Percentiles rank a stretch among this genome's conserved stretches.
Evolutionary conservation across 2,113 vertebrate genomes (phyloP).

Genomic region (Rhineura floridana): DNA sequence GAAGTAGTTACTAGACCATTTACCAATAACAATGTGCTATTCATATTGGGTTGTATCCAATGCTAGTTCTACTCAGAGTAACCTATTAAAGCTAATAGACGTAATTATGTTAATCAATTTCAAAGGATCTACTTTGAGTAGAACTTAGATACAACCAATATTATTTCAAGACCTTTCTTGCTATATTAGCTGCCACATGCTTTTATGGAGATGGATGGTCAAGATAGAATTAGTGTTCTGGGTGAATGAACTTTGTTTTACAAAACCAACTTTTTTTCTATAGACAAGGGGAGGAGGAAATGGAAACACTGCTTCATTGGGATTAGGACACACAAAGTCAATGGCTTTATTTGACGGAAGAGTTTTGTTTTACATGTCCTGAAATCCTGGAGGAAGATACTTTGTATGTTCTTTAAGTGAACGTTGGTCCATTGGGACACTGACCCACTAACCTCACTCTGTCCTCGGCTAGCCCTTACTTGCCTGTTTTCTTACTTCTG

Average conservation of each 20-base stretch:
- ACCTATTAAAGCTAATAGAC: no score
- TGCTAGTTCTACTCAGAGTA: no score
- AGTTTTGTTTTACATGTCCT: not conserved
- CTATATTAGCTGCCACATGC: not conserved
- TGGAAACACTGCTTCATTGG: not conserved
- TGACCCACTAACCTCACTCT: no score
- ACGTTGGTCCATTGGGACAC: not conserved
- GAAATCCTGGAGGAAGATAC: not conserved
- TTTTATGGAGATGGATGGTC: no score
- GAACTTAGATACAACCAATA: no score
- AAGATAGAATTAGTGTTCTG: not conserved
- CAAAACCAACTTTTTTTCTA: not conserved
- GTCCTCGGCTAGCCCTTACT: no score
- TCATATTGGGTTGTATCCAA: no score
- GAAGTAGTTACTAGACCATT: not conserved
- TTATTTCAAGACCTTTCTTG: no score
- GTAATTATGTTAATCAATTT: no score
- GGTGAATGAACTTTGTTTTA: not conserved
- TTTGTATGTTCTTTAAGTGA: no score
- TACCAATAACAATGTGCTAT: not conserved
- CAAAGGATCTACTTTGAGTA: no score
- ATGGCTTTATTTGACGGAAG: not conserved
- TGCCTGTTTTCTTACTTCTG: no score
- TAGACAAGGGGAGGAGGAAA: not conserved
- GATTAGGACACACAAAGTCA: not conserved